A percentile compares a stretch with the other conserved stretches of the same genome.
These are phyloP conservation scores for Odontomyia ornata DNA, from an alignment of 2,888 invertebrate species.

Conservation along the genomic window DNA sequence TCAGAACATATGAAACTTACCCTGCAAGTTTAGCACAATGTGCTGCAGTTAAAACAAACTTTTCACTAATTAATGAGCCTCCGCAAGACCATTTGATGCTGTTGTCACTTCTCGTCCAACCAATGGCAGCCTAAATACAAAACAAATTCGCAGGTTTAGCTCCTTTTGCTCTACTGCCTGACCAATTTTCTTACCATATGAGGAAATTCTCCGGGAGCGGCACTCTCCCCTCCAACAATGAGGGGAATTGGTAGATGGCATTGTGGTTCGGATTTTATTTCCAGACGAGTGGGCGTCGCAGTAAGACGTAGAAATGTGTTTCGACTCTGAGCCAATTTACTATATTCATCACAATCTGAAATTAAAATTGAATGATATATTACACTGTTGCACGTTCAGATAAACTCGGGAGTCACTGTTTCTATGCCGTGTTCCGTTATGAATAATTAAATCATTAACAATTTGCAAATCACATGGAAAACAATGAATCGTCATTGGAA, in stretches of 20 bases:
- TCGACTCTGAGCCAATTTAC: background rate
- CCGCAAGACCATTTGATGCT: conserved; percentile 45
- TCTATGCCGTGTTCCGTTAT: too few relatives aligned
- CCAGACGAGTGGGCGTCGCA: background rate
- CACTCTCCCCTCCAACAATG: conserved; percentile 34
- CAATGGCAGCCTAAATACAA: conserved; percentile 49
- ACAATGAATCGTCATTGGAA: too few relatives aligned
- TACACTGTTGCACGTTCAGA: background rate
- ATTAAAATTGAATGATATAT: conserved; percentile 4
- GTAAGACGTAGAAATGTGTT: background rate
- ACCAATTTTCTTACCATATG: conserved; percentile 34
- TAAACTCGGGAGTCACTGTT: background rate
- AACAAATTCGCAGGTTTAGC: background rate
- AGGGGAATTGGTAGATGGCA: background rate
- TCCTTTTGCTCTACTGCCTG: too few relatives aligned
- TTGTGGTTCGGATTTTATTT: background rate
- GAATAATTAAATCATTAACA: too few relatives aligned
- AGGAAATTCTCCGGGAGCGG: conserved; percentile 34
- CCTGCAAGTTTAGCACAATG: conserved; percentile 65
- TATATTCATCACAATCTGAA: conserved; percentile 67
- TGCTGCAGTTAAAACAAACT: conserved; percentile 68
- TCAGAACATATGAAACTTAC: conserved; percentile 51
- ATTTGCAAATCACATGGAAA: too few relatives aligned
- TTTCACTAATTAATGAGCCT: conserved; percentile 60
- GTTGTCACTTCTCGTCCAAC: background rate